Percentiles rank a stretch among this genome's conserved stretches.
Conservation (phyloP, 1,140 invertebrate genomes). For the Megalopta genalis region DNA sequence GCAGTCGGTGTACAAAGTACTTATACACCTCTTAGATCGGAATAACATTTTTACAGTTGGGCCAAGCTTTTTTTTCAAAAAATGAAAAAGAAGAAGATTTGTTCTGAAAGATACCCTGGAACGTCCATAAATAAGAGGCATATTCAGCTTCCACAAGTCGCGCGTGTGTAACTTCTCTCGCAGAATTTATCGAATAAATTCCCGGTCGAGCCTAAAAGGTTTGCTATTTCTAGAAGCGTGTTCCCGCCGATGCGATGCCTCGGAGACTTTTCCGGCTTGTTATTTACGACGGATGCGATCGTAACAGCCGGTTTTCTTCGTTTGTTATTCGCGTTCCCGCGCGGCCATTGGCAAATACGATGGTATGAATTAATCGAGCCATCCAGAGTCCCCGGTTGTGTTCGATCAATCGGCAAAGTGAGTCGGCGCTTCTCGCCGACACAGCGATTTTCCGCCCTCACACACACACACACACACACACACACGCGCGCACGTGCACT, state of each 20-base stretch:
- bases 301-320: neutral
- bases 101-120: no score
- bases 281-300: slow-evolving; percentile 21
- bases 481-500: no score
- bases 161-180: neutral
- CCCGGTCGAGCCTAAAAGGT: slow-evolving; percentile 8
- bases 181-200: slow-evolving; percentile 10
- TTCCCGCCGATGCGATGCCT: neutral
- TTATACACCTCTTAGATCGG: no score
- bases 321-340: neutral
- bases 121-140: no score
- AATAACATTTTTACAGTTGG: no score
- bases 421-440: slow-evolving; percentile 14
- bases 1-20: no score
- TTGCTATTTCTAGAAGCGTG: neutral
- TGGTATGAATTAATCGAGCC: slow-evolving; percentile 35
- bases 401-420: slow-evolving; percentile 23
- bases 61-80: no score
- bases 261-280: neutral
- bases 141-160: no score
- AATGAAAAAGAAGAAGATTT: no score
- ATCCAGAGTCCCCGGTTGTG: slow-evolving; percentile 33
- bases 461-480: no score
- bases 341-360: slow-evolving; percentile 17
- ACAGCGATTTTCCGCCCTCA: slow-evolving; percentile 38